Evolutionary conservation across 1,140 invertebrate species (phyloP), one percentile per base, ranked within the genome.

Genomic region (Hylaeus anthracinus): DNA sequence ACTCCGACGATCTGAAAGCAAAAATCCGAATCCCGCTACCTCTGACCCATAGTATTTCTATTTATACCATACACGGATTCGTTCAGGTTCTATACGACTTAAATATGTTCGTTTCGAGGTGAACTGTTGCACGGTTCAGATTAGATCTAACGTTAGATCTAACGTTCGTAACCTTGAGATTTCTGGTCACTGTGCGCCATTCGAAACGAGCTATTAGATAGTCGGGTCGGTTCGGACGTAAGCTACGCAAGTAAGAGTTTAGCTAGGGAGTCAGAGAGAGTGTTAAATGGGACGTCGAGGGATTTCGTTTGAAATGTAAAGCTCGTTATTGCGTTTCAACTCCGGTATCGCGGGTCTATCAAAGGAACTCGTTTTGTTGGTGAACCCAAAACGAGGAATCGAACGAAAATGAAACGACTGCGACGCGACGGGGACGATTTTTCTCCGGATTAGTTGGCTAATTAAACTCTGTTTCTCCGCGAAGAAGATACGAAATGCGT

Each of bases 1-100:
- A 90, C 6, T 14, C 86, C 81, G 10, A 80, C 73, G 9, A 90
- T 91, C 93, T 93, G 87, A 51, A 89, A 9, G 15, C 55, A 56
- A 26, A 26, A 26, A 26, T 26, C 26, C 26, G 26, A 26, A 26
- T 26, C 26, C 26, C 26, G 26, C 26, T 26, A 26, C 26, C 26
- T 26, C 26, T 26, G 26, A 26, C 26, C 26, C 26, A 55, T 55
- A 10, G 10, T 15, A 51, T 76, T 63, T 48, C 45, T 5, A 5
- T 48, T 3, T 6, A 48, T 63, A 12, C 1, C 26, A 26, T 26
- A 26, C 26, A 26, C 26, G 26, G 26, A 0, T 26, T 26, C 26
- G 26, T 26, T 26, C 26, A 26, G 26, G 26, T 26, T 26, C 26
- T 26, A 26, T 26, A 0, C 26, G 26, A 26, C 26, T 26, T 26